Evolutionary conservation across 2,113 vertebrate genomes (phyloP).

Genomic region (Oncorhynchus tshawytscha): DNA sequence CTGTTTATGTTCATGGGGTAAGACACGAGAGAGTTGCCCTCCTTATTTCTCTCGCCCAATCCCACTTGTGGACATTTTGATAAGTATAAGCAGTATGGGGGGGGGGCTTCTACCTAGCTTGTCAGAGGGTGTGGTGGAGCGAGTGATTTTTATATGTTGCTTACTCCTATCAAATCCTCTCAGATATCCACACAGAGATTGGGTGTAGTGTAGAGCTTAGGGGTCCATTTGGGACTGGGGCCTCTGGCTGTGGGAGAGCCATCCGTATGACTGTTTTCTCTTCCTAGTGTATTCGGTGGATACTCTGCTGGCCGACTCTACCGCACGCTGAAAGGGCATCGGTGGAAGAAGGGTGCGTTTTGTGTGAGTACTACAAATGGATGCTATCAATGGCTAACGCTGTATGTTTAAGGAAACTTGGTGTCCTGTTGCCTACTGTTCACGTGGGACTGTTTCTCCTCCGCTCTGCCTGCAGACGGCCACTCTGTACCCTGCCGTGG

Average conservation of each 20-base stretch:
- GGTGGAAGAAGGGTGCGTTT: constrained; percentile 98
- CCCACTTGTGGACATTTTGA: too few relatives aligned
- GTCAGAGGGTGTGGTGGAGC: too few relatives aligned
- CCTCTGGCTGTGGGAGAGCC: not conserved
- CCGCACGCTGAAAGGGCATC: constrained; percentile 94
- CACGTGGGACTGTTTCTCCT: too few relatives aligned
- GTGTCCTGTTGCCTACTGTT: not conserved
- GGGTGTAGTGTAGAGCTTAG: too few relatives aligned
- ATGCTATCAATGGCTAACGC: too few relatives aligned
- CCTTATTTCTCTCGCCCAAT: too few relatives aligned
- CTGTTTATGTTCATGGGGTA: constrained; percentile 99
- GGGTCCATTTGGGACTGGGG: too few relatives aligned
- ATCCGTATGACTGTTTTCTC: not conserved
- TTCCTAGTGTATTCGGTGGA: constrained; percentile 89
- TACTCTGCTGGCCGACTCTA: constrained; percentile 95
- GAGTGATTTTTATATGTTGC: too few relatives aligned
- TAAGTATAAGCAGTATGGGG: too few relatives aligned
- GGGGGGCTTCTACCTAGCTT: too few relatives aligned
- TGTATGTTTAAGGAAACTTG: not conserved
- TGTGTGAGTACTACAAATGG: constrained; percentile 81
- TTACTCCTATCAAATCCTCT: too few relatives aligned
- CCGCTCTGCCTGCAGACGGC: constrained; percentile 78
- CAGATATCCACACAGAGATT: too few relatives aligned
- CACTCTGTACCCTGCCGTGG: constrained; percentile 89
- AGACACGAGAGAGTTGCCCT: constrained; percentile 34